phyloP scores from a whole-genome alignment of 2,888 invertebrate genomes.

The Athripsodes cinereus region DNA sequence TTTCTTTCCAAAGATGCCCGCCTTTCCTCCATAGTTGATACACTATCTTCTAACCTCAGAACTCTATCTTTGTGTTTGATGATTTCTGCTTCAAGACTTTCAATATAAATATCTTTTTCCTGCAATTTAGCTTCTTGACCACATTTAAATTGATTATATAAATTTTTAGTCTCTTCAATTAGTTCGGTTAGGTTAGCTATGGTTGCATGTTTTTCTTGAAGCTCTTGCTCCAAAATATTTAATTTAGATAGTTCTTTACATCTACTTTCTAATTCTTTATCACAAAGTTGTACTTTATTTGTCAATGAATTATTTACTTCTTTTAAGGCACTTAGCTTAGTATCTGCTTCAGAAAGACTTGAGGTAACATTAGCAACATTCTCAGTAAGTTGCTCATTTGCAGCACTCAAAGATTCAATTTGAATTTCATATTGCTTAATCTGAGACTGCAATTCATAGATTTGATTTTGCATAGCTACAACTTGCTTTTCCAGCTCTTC shows the following conservation, averaged over 20 bases:
- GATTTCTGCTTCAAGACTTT: conserved; percentile 63
- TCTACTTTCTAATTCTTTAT: conserved; percentile 32
- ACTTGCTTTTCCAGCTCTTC: conserved; percentile 24
- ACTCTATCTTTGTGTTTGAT: conserved; percentile 58
- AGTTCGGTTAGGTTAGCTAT: conserved; percentile 37
- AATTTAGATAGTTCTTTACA: conserved; percentile 35
- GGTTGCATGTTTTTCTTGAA: conserved; percentile 40
- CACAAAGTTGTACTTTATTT: conserved; percentile 39
- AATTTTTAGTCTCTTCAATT: conserved; percentile 38
- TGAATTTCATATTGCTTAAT: conserved; percentile 5
- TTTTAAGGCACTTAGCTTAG: conserved; percentile 23
- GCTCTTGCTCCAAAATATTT: conserved; percentile 33
- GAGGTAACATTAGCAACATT: no score
- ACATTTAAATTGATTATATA: conserved; percentile 40
- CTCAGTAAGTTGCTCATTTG: conserved; percentile 8
- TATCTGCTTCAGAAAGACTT: conserved; percentile 10
- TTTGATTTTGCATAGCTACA: conserved; percentile 25
- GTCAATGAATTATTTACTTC: conserved; percentile 38
- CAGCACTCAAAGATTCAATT: not conserved
- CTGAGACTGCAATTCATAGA: conserved; percentile 11
- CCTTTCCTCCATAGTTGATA: conserved; percentile 55
- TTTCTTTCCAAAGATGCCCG: conserved; percentile 55
- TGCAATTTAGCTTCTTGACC: conserved; percentile 64
- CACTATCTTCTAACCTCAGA: conserved; percentile 59
- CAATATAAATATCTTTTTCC: conserved; percentile 68